These are phyloP conservation scores for Uria aalge DNA, from an alignment of 2,113 vertebrate genomes.

Conservation along the genomic window DNA sequence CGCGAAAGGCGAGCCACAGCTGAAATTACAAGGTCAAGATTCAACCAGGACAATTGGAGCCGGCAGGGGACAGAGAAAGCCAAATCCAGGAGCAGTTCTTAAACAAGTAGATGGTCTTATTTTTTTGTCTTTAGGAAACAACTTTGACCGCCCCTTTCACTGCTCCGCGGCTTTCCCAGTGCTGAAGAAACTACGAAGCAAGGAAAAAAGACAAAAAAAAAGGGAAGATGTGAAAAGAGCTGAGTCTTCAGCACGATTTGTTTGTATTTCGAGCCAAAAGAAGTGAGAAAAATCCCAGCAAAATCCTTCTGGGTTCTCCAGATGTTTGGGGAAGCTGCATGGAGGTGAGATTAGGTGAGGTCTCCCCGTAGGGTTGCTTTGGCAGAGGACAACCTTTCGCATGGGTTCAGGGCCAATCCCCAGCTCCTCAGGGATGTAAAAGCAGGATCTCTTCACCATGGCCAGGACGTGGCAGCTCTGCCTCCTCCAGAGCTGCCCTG, in stretches of 20 bases:
- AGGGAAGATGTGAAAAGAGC: background rate
- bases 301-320: background rate
- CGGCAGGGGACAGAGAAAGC: background rate
- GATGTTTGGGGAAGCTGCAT: background rate
- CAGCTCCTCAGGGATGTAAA: background rate
- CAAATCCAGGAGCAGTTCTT: background rate
- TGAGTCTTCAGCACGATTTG: background rate
- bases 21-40: background rate
- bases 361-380: background rate
- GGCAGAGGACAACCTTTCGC: background rate
- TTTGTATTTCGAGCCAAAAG: background rate
- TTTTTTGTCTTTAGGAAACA: background rate
- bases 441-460: accelerated
- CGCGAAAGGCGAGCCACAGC: background rate
- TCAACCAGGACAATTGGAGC: background rate
- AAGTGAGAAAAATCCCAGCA: background rate
- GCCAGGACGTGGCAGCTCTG: background rate
- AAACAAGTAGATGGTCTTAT: background rate
- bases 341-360: background rate
- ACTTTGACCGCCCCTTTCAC: background rate
- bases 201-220: background rate
- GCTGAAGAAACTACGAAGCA: background rate
- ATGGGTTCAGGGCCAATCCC: background rate
- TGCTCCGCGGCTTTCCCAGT: background rate
- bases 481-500: background rate